Evolutionary conservation across 2,113 vertebrate species (phyloP), one percentile per base, ranked within the genome.

Genomic region (Syngnathus floridae): DNA sequence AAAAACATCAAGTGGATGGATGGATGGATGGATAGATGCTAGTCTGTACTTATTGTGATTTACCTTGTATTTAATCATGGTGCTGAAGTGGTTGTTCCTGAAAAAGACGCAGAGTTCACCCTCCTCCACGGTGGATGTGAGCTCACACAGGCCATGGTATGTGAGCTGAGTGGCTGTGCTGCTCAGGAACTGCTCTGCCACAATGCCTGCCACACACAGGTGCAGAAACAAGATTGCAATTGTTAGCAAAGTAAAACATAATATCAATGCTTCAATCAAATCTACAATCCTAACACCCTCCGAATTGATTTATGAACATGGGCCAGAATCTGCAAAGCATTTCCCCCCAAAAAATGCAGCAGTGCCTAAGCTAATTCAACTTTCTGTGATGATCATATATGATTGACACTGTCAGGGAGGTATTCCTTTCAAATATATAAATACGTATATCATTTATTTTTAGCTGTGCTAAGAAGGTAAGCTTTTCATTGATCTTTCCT

Each of bases 61-160:
- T 72, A 99, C 96, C 95, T 99, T 95, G 86, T 94, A 93, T 86
- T 98, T 99, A 88, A 95, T 98, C 95, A 99, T 99, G 87, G 97
- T 99, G 91, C 96, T 98, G 84, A 99, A 99, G 91, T 99, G 97
- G 91, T 98, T 99, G 87, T 99, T 99, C 88, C 97, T 95, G 89
- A 99, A 99, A 90, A 99, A 99, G 69, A 99, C 97, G 64, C 96
- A 97, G 64, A 99, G 93, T 73, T 98, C 97, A 87, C 95, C 95
- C 84, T 99, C 97, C 88, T 99, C 94, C 57, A 99, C 94, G 1
- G 93, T 92, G 81, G 95, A 94, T 7, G 95, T 99, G 79, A 99
- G 88, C 85, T 99, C 96, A 86, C 97, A 98, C 26, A 99, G 84
- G 77, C 97, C 97, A 57, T 98, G 96, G 90, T 96, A 98, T 1